phyloP scores from a whole-genome alignment of 2,888 invertebrate genomes.

The Spialia ferax region DNA sequence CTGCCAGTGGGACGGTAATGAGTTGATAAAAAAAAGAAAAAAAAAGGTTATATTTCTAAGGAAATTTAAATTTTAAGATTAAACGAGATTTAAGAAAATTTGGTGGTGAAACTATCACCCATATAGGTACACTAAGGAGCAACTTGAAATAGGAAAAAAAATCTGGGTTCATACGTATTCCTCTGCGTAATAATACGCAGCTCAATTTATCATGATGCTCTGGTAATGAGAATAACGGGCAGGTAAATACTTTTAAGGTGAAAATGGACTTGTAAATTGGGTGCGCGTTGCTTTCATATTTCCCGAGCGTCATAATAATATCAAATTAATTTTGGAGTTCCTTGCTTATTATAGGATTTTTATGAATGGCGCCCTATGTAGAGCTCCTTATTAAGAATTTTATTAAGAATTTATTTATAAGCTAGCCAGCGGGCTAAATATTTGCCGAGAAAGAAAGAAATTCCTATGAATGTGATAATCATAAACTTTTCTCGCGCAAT shows the following conservation, averaged over 20 bases:
- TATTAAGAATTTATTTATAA: constrained; percentile 12
- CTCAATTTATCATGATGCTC: constrained; percentile 3
- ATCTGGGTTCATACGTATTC: too few species aligned
- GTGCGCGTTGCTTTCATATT: background rate
- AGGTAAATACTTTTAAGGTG: background rate
- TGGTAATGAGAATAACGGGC: background rate
- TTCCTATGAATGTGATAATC: constrained; percentile 6
- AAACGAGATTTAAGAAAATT: too few species aligned
- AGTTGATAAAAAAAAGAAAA: too few species aligned
- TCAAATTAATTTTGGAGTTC: constrained; percentile 30
- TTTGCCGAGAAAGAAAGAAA: constrained; percentile 3
- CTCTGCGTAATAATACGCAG: constrained; percentile 14
- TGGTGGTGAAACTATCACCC: too few species aligned
- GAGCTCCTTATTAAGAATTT: constrained; percentile 12
- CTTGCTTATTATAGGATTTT: constrained; percentile 8
- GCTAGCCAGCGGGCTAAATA: constrained; percentile 10
- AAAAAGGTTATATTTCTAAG: too few species aligned
- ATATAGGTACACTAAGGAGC: too few species aligned
- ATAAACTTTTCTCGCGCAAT: background rate
- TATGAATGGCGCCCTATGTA: background rate
- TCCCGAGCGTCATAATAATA: constrained; percentile 10
- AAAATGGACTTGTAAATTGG: constrained; percentile 10
- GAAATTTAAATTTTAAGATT: too few species aligned
- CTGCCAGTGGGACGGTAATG: too few species aligned
- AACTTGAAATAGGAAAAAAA: too few species aligned